A percentile compares a stretch with the other conserved stretches of the same genome.
Evolutionary conservation across 1,140 invertebrate genomes (phyloP).

Genomic region (Oryctes rhinoceros): DNA sequence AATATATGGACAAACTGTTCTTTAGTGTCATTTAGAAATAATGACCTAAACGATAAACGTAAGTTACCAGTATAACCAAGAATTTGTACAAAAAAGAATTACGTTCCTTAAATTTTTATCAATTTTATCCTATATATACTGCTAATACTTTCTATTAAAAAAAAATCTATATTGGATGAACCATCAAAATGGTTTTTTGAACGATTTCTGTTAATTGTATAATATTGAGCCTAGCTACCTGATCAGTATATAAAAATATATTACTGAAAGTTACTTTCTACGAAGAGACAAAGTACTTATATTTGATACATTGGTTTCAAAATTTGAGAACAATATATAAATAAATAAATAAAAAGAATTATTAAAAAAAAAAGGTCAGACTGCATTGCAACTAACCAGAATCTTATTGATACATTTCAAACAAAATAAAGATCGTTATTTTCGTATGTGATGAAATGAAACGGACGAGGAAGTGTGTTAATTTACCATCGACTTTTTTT

Average conservation of each 20-base stretch:
- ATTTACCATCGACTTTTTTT: neutral
- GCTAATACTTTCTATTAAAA: slow-evolving; percentile 27
- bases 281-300: slow-evolving; percentile 41
- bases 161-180: slow-evolving; percentile 33
- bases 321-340: slow-evolving; percentile 31
- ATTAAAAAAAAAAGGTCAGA: slow-evolving; percentile 11
- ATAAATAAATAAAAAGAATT: neutral
- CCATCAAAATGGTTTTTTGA: slow-evolving; percentile 22
- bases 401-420: neutral
- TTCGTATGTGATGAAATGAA: neutral
- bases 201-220: slow-evolving; percentile 23
- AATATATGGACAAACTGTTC: slow-evolving; percentile 22
- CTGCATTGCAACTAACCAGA: slow-evolving; percentile 7
- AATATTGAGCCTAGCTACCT: slow-evolving; percentile 40
- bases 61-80: slow-evolving; percentile 43
- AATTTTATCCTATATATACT: slow-evolving; percentile 36
- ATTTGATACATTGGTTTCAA: slow-evolving; percentile 40
- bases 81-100: slow-evolving; percentile 38
- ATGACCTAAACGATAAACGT: slow-evolving; percentile 34
- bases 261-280: slow-evolving; percentile 37
- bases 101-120: slow-evolving; percentile 42
- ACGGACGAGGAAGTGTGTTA: neutral
- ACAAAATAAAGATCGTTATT: neutral
- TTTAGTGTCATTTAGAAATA: slow-evolving; percentile 14
- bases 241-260: slow-evolving; percentile 37